Percentiles rank a stretch among this genome's conserved stretches.
Evolutionary conservation across 1,140 invertebrate genomes (phyloP).

Genomic region (Drosophila truncata): DNA sequence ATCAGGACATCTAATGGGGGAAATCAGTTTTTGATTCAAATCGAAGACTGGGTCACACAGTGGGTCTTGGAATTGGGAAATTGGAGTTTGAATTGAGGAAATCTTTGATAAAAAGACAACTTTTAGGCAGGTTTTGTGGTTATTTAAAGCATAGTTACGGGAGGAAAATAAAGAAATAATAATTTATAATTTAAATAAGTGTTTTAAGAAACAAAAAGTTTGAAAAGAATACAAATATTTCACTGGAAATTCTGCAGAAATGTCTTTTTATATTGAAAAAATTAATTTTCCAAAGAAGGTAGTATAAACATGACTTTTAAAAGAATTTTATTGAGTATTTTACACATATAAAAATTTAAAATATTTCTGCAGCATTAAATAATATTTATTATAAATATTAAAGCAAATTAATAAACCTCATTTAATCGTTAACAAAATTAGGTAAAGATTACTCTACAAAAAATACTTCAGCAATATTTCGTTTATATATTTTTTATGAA

Average conservation of each 20-base stretch:
- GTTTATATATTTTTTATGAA: neutral
- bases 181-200: neutral
- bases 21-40: constrained; percentile 41
- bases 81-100: too few relatives aligned
- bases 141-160: neutral
- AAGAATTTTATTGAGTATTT: neutral
- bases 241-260: neutral
- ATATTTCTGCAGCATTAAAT: neutral
- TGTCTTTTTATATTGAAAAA: neutral
- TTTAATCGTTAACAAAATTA: neutral
- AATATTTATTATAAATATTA: neutral
- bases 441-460: neutral
- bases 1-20: constrained; percentile 52
- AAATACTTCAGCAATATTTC: neutral
- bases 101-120: too few relatives aligned
- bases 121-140: neutral
- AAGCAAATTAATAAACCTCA: neutral
- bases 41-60: constrained; percentile 18
- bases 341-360: neutral
- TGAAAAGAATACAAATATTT: neutral
- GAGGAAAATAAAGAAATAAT: neutral
- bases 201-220: neutral
- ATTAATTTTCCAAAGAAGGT: neutral
- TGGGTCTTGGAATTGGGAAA: neutral
- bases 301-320: neutral